Evolutionary conservation across 2,113 vertebrate genomes (phyloP), one percentile per base, ranked within the genome.

Genomic region (Silurus glanis): DNA sequence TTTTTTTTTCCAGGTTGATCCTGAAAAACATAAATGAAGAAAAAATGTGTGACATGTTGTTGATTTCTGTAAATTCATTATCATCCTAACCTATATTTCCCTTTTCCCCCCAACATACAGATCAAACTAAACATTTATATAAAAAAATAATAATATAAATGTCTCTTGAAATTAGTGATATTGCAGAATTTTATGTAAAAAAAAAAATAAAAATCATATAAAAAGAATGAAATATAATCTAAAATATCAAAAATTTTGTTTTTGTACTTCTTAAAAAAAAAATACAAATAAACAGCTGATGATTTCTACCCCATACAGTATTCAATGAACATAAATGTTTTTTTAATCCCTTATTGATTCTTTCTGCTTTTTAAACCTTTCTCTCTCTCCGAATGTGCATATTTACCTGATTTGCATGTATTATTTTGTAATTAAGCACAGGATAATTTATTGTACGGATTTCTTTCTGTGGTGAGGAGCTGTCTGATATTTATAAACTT

Each of bases 401-500:
- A 16, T 66, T 69, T 19, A 85, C 74, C 67, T 87, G 51, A 19
- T 21, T 61, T 80, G 9, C 55, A 76, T 89, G 83, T 83, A 59
- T 85, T 83, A 84, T 49, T 90, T 62, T 90, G 76, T 86, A 88
- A 55, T 14, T 10, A 83, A 49, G 83, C 76, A 87, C 88, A 85
- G 59, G 84, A 59, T 93, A 90, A 93, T 92, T 93, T 93, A 93
- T 94, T 93, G 86, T 89, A 28, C 84, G 87, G 83, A 37, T 85
- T 87, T 88, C 74, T 83, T 86, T 81, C 88, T 90, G 84, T 89
- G 59, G 56, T 45, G 86, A 89, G 23, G 59, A 86, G 86, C 72
- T 91, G 85, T 92, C 84, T 82, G 66, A 85, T 91, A 86, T 89
- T 91, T 92, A 91, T 88, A 91, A 89, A 89, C 45, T 56, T 23